Percentiles rank a stretch among this genome's conserved stretches.
These are phyloP conservation scores for Atta colombica DNA, from an alignment of 1,140 invertebrate species.

Conservation along the genomic window DNA sequence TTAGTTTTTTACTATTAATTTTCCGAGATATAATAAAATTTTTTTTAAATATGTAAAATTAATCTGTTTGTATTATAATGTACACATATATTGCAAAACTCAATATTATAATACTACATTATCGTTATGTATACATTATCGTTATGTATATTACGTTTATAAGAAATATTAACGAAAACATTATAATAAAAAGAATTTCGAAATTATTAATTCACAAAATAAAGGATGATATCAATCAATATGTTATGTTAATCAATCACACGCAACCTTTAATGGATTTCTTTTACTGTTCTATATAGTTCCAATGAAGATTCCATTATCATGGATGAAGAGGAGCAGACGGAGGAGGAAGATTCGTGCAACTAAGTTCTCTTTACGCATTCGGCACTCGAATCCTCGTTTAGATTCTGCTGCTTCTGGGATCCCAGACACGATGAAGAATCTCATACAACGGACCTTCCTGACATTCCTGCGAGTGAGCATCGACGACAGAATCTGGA, in stretches of 20 bases:
- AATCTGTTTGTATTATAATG: neutral
- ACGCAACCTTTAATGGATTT: neutral
- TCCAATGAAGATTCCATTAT: conserved; percentile 40
- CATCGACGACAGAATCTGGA: conserved; percentile 67
- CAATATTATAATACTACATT: neutral
- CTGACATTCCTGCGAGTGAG: conserved; percentile 66
- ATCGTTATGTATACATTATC: neutral
- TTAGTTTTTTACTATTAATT: neutral
- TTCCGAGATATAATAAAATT: neutral
- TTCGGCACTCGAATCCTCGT: conserved; percentile 46
- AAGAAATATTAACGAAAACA: neutral
- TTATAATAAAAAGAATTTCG: neutral
- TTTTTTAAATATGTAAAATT: neutral
- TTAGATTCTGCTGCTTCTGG: conserved; percentile 14
- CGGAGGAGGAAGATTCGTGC: neutral
- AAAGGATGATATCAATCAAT: neutral
- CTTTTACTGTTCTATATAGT: neutral
- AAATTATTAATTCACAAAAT: neutral
- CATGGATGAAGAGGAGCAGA: conserved; percentile 1
- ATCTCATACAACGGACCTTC: conserved; percentile 55
- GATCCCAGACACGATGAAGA: conserved; percentile 40
- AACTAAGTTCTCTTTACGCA: conserved; percentile 35
- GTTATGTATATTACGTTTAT: neutral
- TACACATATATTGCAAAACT: neutral
- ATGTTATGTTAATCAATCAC: neutral